Base-by-base conservation (phyloP, 2,888 invertebrate species). In the Drosophila hamatofila region DNA sequence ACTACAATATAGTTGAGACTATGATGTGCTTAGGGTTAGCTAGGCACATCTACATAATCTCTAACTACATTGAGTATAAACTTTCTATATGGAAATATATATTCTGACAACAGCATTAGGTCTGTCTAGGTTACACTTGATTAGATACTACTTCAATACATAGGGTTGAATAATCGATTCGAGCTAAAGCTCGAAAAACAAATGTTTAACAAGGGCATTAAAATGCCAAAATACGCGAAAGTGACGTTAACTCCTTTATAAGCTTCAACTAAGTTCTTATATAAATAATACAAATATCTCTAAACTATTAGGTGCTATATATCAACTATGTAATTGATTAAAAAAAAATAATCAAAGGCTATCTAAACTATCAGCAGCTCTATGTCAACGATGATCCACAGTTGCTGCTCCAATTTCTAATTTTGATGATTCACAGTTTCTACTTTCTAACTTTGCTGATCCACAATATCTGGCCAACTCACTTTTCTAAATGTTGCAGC, bases 401-500 rank as follows among this genome's bases (percentile, higher is more conserved):
- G n/a, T n/a, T n/a, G n/a, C n/a, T n/a, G n/a, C n/a, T n/a, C n/a
- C n/a, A n/a, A n/a, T n/a, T n/a, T n/a, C n/a, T n/a, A n/a, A n/a
- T n/a, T n/a, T n/a, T n/a, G 44, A 16, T 25, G 16, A 25, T 44
- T 23, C 23, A 4, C 3, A 4, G 3, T 21, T 18, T 18, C 2
- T 27, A 11, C 33, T 12, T 33, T 27, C 7, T 11, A 33, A 3
- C 0, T 1, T 35, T 0, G 12, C 11, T 44, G 3, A 14, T 44
- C 44, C 23, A 3, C 3, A 1, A 8, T 21, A 8, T 14, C 2
- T 30, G 6, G 2, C n/a, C 14, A 6, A 67, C 92, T 66, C 91
- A 95, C 95, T 94, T 94, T 90, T 95, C 95, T 56, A 98, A 93
- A 91, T 98, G 97, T 60, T 94, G 94, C 72, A 97, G 93, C 7